Conservation (phyloP, 64 coral and sea anemone species). For the Montipora capricornis region DNA sequence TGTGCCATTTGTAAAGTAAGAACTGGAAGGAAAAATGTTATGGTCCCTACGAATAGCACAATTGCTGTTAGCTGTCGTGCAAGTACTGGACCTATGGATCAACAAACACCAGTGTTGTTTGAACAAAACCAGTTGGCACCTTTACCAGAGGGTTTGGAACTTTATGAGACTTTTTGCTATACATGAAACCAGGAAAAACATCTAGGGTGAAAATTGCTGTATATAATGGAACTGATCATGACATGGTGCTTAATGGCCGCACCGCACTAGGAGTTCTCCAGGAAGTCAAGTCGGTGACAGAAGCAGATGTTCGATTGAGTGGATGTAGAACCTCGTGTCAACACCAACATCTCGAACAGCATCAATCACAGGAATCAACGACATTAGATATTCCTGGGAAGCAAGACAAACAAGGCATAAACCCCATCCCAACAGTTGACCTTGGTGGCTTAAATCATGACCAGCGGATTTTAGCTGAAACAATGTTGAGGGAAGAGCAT, state of each 20-base stretch:
- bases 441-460: not conserved
- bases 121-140: too few species aligned
- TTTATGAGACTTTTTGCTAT: too few species aligned
- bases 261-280: conserved; percentile 30
- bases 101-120: too few species aligned
- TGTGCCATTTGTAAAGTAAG: conserved; percentile 13
- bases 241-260: not conserved
- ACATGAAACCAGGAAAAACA: conserved; percentile 43
- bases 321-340: not conserved
- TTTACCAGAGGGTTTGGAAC: too few species aligned
- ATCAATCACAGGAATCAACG: not conserved
- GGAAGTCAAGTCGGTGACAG: conserved; percentile 22
- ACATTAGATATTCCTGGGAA: not conserved
- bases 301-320: conserved; percentile 29
- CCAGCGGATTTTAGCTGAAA: not conserved
- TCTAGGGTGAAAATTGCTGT: conserved; percentile 25
- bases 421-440: not conserved
- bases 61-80: not conserved
- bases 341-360: not conserved
- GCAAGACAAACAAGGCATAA: not conserved
- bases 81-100: too few species aligned
- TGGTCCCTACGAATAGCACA: not conserved
- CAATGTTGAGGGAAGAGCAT: conserved; percentile 33
- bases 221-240: conserved; percentile 39
- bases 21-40: conserved; percentile 15